phyloP scores from a whole-genome alignment of 2,888 invertebrate genomes.

The Bombylius major region DNA sequence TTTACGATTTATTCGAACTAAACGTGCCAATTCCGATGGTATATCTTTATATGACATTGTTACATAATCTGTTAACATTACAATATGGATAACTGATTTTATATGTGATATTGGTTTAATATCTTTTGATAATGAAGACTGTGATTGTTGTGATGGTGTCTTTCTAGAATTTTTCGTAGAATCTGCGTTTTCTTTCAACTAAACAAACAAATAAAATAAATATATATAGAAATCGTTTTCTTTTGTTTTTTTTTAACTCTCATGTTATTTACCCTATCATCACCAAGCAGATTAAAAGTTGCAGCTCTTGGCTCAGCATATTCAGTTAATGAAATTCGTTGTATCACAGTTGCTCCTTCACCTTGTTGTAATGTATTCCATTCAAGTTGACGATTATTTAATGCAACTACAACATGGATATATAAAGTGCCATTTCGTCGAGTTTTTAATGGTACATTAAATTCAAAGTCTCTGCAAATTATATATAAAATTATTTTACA shows the following conservation, averaged over 20 bases:
- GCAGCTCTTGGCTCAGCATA: conserved; percentile 62
- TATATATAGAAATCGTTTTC: no score
- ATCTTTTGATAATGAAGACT: not conserved
- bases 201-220: no score
- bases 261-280: conserved; percentile 24
- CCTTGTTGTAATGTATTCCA: conserved; percentile 45
- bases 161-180: no score
- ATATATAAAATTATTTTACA: not conserved
- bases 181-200: not conserved
- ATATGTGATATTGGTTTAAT: conserved; percentile 61
- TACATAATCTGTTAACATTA: conserved; percentile 63
- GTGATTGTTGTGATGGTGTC: no score
- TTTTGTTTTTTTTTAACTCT: no score
- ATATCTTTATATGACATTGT: conserved; percentile 51
- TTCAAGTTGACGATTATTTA: conserved; percentile 42
- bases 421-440: conserved; percentile 74
- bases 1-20: conserved; percentile 47
- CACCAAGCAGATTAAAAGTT: conserved; percentile 56
- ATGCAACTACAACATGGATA: conserved; percentile 59
- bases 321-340: conserved; percentile 56
- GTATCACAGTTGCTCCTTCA: conserved; percentile 46
- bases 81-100: conserved; percentile 55
- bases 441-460: conserved; percentile 61
- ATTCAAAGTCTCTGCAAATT: conserved; percentile 45
- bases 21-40: conserved; percentile 53